Conservation (phyloP, 2,113 vertebrate species). For the Apodemus speciosus region DNA sequence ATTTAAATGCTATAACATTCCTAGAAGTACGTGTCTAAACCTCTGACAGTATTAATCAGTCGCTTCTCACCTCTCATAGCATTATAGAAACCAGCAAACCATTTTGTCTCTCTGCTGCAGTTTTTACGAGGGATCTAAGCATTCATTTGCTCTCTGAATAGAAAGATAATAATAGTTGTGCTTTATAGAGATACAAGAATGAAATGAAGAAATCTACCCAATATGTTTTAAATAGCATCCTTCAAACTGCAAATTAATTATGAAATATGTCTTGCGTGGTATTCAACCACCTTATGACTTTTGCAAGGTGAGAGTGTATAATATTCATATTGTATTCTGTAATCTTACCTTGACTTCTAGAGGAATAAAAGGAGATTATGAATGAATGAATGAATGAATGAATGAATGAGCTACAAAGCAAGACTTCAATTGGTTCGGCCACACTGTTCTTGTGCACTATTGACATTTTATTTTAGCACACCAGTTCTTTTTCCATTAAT, state of each 20-base stretch:
- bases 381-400: background rate
- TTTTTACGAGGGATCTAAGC: background rate
- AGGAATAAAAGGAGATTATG: background rate
- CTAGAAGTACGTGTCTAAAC: background rate
- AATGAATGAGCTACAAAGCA: background rate
- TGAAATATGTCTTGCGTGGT: background rate
- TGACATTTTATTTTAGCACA: background rate
- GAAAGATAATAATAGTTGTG: background rate
- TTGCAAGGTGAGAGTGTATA: background rate
- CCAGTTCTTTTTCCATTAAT: constrained; percentile 38
- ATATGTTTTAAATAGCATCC: background rate
- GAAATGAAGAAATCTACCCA: background rate
- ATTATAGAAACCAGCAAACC: background rate
- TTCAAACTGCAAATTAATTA: background rate
- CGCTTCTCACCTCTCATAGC: background rate
- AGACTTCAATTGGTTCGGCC: background rate
- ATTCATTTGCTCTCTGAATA: background rate
- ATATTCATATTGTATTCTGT: background rate
- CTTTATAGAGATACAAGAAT: background rate
- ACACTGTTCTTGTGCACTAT: background rate
- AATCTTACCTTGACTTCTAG: background rate
- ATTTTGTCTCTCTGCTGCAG: background rate
- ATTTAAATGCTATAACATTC: background rate
- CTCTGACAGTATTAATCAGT: background rate
- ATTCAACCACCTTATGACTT: background rate